Base-by-base conservation (phyloP, 2,113 vertebrate species). In the Saccopteryx bilineata region DNA sequence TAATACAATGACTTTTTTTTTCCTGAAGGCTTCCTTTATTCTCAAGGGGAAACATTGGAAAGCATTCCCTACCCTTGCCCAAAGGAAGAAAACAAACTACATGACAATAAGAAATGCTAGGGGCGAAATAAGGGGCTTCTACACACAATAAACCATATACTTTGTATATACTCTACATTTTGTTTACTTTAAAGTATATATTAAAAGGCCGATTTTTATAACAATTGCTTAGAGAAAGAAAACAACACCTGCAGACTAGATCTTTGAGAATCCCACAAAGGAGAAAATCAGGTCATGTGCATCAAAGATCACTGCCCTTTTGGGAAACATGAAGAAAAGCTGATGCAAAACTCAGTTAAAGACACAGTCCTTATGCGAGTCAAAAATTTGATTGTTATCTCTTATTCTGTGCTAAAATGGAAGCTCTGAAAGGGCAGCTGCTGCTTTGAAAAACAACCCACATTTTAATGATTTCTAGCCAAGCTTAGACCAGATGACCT, bases 401-500 rank as follows among this genome's bases (percentile, higher is more conserved):
- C 14, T 72, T 88, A 76, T 68, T 96, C 50, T 72, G 21, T 18
- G 68, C 11, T 89, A 95, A 87, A 93, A 91, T 94, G 19, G 66
- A 91, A 72, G 31, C 68, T 94, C 58, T 28, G 31, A 90, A 95
- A 80, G 12, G 66, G 17, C 71, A 89, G 74, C 79, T 91, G 50
- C 58, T 93, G 60, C 83, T 96, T 96, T 94, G 75, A 79, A 39
- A 89, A 87, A 89, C 50, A 92, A 72, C 52, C 31, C 75, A 87
- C 17, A 7, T 88, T 96, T 95, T 96, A 91, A 92, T 87, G 87
- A 83, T 93, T 87, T 94, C 61, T 90, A 95, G 79, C 33, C 87
- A 95, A 94, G 80, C 50, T 91, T 33, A 69, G 74, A 85, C n/a
- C 65, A 87, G 71, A 94, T 97, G 96, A 95, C 90, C 94, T 98